Evolutionary conservation across 1,140 invertebrate species (phyloP).

Genomic region (Cydia splendana): DNA sequence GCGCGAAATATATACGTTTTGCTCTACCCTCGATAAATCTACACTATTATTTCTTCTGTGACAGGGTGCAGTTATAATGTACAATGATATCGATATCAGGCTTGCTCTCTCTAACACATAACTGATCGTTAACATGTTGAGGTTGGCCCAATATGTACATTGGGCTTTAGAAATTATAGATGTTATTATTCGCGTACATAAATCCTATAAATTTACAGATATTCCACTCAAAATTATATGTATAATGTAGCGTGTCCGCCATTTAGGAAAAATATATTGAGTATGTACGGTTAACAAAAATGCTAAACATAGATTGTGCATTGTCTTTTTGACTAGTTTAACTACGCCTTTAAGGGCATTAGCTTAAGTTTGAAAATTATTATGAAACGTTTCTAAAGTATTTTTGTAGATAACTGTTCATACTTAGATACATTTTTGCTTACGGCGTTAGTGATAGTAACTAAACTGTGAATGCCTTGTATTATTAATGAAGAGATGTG

Average conservation of each 20-base stretch:
- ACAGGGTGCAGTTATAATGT: neutral
- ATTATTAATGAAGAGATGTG: neutral
- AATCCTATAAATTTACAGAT: neutral
- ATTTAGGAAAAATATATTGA: no score
- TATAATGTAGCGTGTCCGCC: no score
- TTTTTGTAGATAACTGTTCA: neutral
- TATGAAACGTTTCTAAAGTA: neutral
- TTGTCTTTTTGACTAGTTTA: no score
- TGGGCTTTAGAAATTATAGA: neutral
- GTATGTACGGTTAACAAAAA: no score
- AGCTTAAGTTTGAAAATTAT: no score
- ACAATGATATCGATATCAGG: neutral
- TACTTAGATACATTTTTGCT: neutral
- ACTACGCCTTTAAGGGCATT: no score
- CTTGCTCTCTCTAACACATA: slow-evolving; percentile 1
- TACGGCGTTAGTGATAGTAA: neutral
- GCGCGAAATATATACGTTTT: no score
- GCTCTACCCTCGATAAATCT: no score
- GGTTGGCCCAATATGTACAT: neutral
- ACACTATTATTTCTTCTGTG: no score
- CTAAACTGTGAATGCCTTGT: slow-evolving; percentile 14
- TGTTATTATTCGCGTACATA: neutral
- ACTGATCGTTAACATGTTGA: neutral
- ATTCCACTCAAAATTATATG: no score
- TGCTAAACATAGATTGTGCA: no score